A percentile compares a stretch with the other conserved stretches of the same genome.
Conservation (phyloP, 2,113 vertebrate genomes). For the Microcebus murinus region DNA sequence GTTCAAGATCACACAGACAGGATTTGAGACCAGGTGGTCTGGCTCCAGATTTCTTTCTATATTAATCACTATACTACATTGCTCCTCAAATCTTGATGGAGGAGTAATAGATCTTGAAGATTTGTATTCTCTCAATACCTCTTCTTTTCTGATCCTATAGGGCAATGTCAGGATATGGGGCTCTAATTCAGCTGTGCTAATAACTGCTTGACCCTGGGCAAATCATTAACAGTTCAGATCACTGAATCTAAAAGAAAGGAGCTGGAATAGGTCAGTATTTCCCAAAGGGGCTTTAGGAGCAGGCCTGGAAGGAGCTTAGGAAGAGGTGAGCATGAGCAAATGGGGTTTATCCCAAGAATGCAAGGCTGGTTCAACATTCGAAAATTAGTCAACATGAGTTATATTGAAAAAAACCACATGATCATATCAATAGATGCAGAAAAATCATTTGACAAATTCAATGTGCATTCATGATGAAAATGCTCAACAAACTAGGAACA, state of each 20-base stretch:
- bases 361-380: background rate
- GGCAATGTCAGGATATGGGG: background rate
- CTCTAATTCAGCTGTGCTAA: background rate
- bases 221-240: background rate
- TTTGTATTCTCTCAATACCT: background rate
- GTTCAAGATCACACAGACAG: background rate
- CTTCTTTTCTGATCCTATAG: background rate
- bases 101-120: background rate
- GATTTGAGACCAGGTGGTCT: background rate
- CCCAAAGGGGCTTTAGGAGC: background rate
- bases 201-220: background rate
- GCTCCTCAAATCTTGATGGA: background rate
- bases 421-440: background rate
- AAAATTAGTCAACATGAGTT: background rate
- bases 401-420: background rate
- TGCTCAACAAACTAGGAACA: background rate
- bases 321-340: background rate
- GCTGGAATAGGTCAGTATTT: background rate
- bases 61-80: background rate
- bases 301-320: background rate
- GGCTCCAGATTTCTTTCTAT: background rate
- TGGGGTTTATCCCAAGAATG: background rate
- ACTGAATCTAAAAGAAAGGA: background rate
- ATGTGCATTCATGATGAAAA: background rate
- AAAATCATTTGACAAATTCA: background rate